phyloP scores from a whole-genome alignment of 2,888 invertebrate species.

The Philonicus albiceps region DNA sequence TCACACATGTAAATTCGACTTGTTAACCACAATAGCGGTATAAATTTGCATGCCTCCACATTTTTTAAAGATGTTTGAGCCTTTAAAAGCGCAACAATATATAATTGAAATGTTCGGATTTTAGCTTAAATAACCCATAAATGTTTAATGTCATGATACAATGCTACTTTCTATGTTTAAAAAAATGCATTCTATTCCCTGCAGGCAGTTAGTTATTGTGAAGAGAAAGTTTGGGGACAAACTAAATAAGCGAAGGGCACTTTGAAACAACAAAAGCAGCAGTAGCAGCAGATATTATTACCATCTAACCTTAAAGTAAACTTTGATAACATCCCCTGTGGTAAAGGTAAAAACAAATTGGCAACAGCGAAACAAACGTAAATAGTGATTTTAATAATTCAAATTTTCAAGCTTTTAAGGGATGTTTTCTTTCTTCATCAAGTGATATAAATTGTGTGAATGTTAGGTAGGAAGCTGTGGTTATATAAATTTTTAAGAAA shows the following conservation, averaged over 20 bases:
- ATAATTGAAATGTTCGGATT: not conserved
- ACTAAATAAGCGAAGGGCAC: not conserved
- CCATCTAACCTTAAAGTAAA: constrained; percentile 12
- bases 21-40: too few relatives aligned
- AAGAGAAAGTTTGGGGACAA: constrained; percentile 57
- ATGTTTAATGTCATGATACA: not conserved
- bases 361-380: not conserved
- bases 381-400: not conserved
- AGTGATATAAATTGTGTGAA: constrained; percentile 12
- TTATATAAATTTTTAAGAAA: constrained; percentile 1
- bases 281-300: not conserved
- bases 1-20: too few relatives aligned
- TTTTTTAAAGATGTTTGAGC: not conserved
- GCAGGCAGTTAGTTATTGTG: constrained; percentile 61
- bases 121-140: not conserved
- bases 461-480: constrained; percentile 18
- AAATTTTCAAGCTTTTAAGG: not conserved
- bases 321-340: not conserved
- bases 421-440: not conserved
- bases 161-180: not conserved
- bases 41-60: not conserved
- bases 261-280: not conserved
- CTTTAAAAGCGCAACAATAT: not conserved
- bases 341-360: not conserved
- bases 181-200: constrained; percentile 43